A percentile compares a stretch with the other conserved stretches of the same genome.
Conservation (phyloP, 35 echinoderm and acorn worm genomes). For the Patiria miniata region DNA sequence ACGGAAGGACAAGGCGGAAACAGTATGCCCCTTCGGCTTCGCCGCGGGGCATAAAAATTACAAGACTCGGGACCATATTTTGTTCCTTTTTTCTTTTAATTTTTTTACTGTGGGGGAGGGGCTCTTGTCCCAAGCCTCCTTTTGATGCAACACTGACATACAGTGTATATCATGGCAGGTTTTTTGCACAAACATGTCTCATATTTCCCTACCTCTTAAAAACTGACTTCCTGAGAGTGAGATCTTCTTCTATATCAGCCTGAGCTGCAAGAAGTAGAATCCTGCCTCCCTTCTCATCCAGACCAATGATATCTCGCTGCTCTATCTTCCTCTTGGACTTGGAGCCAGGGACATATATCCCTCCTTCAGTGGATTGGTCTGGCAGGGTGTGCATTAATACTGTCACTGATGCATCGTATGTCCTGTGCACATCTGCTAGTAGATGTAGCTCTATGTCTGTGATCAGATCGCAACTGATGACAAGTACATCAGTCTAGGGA, state of each 20-base stretch:
- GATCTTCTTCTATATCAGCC: constrained; percentile 85
- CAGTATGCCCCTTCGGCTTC: no score
- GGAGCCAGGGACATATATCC: constrained; percentile 67
- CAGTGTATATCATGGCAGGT: no score
- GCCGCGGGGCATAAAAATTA: no score
- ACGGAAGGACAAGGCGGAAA: no score
- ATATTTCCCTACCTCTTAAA: constrained; percentile 66
- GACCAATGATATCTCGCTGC: constrained; percentile 85
- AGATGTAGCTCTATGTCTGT: constrained; percentile 93
- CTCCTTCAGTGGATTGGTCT: constrained; percentile 76
- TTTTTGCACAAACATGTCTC: no score
- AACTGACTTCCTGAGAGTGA: constrained; percentile 71
- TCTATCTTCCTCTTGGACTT: constrained; percentile 94
- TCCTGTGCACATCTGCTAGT: constrained; percentile 87
- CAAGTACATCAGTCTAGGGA: constrained; percentile 84
- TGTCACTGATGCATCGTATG: constrained; percentile 82
- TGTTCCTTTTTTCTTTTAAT: no score
- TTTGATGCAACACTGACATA: no score
- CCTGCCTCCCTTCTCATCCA: constrained; percentile 79
- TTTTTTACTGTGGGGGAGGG: no score
- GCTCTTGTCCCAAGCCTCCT: no score
- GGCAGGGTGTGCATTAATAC: constrained; percentile 55
- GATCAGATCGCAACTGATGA: constrained; percentile 93
- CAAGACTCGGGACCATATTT: no score
- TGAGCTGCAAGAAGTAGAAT: constrained; percentile 82